A percentile compares a stretch with the other conserved stretches of the same genome.
phyloP scores from a whole-genome alignment of 1,140 invertebrate genomes.

The Muscidifurax raptorellus region DNA sequence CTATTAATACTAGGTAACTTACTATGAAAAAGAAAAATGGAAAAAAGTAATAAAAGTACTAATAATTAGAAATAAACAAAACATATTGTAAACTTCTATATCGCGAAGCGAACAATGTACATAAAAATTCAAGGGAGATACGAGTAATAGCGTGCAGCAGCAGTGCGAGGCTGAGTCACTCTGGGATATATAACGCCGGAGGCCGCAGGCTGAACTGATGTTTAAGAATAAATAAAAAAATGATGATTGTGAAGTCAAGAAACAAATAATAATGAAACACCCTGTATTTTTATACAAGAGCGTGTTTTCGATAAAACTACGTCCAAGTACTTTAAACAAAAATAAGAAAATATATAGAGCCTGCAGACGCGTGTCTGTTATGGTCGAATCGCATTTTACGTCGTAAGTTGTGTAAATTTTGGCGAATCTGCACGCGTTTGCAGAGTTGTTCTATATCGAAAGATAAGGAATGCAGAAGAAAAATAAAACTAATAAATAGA shows the following conservation, averaged over 20 bases:
- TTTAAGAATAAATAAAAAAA: constrained; percentile 26
- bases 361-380: constrained; percentile 47
- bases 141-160: constrained; percentile 34
- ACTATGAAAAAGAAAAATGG: constrained; percentile 2
- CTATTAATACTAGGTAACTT: constrained; percentile 28
- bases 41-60: constrained; percentile 36
- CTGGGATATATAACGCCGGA: constrained; percentile 35
- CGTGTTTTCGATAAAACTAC: constrained; percentile 54
- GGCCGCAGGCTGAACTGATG: constrained; percentile 30
- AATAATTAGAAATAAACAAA: constrained; percentile 4
- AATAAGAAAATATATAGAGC: constrained; percentile 23
- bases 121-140: constrained; percentile 32
- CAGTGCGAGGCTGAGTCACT: constrained; percentile 28
- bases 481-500: constrained; percentile 12
- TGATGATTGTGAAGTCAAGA: constrained; percentile 17
- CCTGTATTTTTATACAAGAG: constrained; percentile 54
- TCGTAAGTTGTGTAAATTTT: constrained; percentile 51
- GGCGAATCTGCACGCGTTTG: constrained; percentile 44
- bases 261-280: constrained; percentile 53
- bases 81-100: constrained; percentile 44
- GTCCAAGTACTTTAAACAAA: constrained; percentile 52
- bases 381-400: constrained; percentile 47
- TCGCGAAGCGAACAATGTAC: constrained; percentile 52
- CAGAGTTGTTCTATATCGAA: constrained; percentile 32
- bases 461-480: constrained; percentile 16